phyloP scores from a whole-genome alignment of 2,797 vertebrate species.

The Rallus crepitans region DNA sequence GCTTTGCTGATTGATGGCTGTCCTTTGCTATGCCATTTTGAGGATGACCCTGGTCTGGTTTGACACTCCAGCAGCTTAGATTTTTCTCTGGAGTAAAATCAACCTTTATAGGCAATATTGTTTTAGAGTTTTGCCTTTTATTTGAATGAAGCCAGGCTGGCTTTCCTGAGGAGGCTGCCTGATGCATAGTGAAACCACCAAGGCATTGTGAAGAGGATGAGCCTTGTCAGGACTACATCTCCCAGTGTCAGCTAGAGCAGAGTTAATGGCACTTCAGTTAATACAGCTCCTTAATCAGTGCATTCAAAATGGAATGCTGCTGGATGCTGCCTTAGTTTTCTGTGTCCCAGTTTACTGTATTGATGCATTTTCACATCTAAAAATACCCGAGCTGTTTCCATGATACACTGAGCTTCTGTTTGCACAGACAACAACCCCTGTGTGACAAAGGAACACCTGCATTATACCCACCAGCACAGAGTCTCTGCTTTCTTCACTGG shows the following conservation, averaged over 20 bases:
- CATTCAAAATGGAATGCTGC: not conserved
- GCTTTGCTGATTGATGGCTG: not conserved
- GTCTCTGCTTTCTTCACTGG: not conserved
- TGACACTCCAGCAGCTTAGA: constrained; percentile 11
- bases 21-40: not conserved
- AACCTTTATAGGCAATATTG: constrained; percentile 33
- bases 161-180: not conserved
- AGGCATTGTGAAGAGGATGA: not conserved
- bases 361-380: constrained; percentile 30
- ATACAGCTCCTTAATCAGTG: not conserved
- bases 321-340: not conserved
- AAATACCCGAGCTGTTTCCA: constrained; percentile 24
- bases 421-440: not conserved
- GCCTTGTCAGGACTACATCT: not conserved
- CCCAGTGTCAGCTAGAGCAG: not conserved
- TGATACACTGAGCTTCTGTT: not conserved
- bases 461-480: not conserved
- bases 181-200: not conserved
- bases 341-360: constrained; percentile 1
- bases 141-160: not conserved
- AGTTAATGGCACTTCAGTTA: not conserved
- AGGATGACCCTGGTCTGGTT: not conserved
- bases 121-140: constrained; percentile 18
- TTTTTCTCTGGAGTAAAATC: constrained; percentile 51
- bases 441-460: not conserved